Evolutionary conservation across 2,113 vertebrate species (phyloP).

Genomic region (Hyperoodon ampullatus): DNA sequence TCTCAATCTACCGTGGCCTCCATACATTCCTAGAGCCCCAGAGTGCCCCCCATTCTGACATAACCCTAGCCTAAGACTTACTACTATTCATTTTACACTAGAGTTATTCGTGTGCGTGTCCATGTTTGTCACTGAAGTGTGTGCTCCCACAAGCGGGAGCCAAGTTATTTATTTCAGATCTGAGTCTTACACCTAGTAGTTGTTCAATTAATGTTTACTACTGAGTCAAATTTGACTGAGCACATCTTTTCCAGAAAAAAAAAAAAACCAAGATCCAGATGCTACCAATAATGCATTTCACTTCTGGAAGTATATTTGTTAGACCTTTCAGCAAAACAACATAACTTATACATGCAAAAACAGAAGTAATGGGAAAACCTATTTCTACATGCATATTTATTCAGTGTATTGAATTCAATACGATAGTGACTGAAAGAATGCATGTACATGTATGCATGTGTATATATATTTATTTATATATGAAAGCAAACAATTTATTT

Average conservation of each 20-base stretch:
- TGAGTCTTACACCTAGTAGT: background rate
- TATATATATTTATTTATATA: background rate
- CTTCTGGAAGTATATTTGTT: background rate
- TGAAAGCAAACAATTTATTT: background rate
- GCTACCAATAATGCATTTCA: background rate
- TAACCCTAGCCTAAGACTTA: background rate
- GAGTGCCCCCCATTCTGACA: too few relatives aligned
- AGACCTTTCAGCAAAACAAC: background rate
- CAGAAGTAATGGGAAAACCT: background rate
- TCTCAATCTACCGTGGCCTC: background rate
- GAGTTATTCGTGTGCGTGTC: background rate
- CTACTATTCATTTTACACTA: background rate
- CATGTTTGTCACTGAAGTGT: background rate
- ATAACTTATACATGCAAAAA: background rate
- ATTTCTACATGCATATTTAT: background rate
- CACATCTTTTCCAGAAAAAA: background rate
- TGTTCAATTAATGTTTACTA: background rate
- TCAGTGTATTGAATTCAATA: constrained; percentile 37
- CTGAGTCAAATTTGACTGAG: background rate
- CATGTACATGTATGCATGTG: background rate
- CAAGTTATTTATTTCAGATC: background rate
- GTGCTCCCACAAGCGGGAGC: background rate
- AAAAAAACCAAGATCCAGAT: background rate
- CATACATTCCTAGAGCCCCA: background rate
- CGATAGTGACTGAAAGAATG: background rate